phyloP scores from a whole-genome alignment of 2,797 vertebrate species.

The Microctenopoma stevenorrisi region DNA sequence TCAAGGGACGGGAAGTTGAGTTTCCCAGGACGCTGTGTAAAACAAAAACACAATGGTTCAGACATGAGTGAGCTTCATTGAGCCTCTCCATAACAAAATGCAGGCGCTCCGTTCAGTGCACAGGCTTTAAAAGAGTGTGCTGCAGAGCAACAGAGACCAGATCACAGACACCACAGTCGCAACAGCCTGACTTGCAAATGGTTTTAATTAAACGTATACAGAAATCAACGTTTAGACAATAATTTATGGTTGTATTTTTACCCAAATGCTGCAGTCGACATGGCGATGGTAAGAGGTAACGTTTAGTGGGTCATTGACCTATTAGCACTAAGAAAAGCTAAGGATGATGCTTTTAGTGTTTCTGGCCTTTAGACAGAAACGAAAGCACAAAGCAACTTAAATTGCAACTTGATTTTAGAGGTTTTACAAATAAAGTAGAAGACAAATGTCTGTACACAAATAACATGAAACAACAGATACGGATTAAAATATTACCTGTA shows the following conservation, averaged over 20 bases:
- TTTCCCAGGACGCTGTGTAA: slow-evolving; percentile 71
- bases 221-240: slow-evolving; percentile 3
- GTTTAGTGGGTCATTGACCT: neutral
- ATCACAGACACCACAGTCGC: slow-evolving; percentile 27
- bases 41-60: slow-evolving; percentile 68
- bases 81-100: slow-evolving; percentile 54
- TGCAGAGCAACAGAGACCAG: slow-evolving; percentile 42
- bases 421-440: too few species aligned
- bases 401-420: too few species aligned
- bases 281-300: too few species aligned
- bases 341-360: neutral
- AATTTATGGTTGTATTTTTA: neutral
- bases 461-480: too few species aligned
- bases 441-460: too few species aligned
- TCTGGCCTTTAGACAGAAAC: neutral
- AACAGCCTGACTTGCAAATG: neutral
- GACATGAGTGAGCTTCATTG: slow-evolving; percentile 42
- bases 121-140: slow-evolving; percentile 25
- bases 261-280: neutral
- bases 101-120: slow-evolving; percentile 49
- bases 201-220: slow-evolving; percentile 18
- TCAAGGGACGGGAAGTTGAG: slow-evolving; percentile 62
- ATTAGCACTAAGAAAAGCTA: neutral
- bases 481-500: too few species aligned
- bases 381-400: neutral